Base-by-base conservation (phyloP, 2,113 vertebrate species). In the Thamnaconus septentrionalis region DNA sequence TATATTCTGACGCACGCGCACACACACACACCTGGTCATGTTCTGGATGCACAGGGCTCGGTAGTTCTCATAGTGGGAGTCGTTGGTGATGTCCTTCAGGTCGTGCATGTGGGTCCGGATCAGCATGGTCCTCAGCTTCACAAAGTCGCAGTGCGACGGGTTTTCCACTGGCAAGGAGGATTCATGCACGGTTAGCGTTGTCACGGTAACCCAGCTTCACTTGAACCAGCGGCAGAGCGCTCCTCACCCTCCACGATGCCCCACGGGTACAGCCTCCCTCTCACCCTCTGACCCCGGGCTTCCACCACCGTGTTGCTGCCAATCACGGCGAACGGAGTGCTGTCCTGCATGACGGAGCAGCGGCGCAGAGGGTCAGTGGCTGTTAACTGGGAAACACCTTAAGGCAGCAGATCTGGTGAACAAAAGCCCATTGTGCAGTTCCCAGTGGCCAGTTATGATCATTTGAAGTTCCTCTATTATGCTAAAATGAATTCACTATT, bases 31-130 rank as follows among this genome's bases (percentile, higher is more conserved):
- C 89, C 89, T 90, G 56, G 88, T 56, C 82, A 91, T 90, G 60
- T 57, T 87, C 66, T 90, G 88, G 69, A 91, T 91, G 76, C 86
- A 87, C 66, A 82, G 84, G 0, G 87, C 83, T 39, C 90, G 69
- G 88, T 89, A 91, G 88, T 86, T 91, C 64, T 91, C 90, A 1
- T 91, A 91, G 85, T 91, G 90, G 5, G 58, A 45, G 76, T 91
- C 90, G 11, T 75, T 79, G 63, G 90, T 91, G 62, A 85, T 80
- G 80, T 91, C 90, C 80, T 91, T 91, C 76, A 91, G 82, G 86
- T 91, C 90, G 52, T 90, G 81, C 90, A 91, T 91, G 80, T 91
- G 90, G 4, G 85, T 88, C 11, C 90, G 66, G 8, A 91, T 88
- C 76, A 91, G 59, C 74, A 90, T 89, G 53, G 82, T 90, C 60